These are phyloP conservation scores for Prochilodus magdalenae DNA, from an alignment of 2,113 vertebrate species.

Conservation along the genomic window DNA sequence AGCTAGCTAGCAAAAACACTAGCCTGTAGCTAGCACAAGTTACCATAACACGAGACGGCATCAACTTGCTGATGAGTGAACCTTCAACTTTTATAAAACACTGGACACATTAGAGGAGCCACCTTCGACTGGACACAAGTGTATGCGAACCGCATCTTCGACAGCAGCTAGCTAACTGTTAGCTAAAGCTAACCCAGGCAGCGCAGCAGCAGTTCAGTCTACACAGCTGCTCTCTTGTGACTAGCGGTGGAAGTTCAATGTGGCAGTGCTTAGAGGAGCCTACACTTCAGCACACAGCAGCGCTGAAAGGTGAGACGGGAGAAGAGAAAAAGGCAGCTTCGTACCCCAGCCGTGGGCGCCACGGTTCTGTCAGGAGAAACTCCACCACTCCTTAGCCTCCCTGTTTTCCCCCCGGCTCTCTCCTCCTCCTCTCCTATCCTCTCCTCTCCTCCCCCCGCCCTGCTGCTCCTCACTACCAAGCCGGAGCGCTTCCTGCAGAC, in stretches of 20 bases:
- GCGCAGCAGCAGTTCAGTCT: not conserved
- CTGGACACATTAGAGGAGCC: too few relatives aligned
- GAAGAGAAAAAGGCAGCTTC: not conserved
- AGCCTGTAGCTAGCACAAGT: not conserved
- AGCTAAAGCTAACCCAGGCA: not conserved
- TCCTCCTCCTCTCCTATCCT: conserved; percentile 3
- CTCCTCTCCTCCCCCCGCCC: conserved; percentile 5
- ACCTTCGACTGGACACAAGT: not conserved
- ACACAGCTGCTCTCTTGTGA: too few relatives aligned
- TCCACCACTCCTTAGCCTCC: conserved; percentile 40
- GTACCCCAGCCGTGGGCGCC: conserved; percentile 48
- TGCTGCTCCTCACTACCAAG: conserved; percentile 10
- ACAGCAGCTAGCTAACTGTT: not conserved
- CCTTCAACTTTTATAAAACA: too few relatives aligned
- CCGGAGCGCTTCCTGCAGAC: not conserved
- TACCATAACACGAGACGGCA: not conserved
- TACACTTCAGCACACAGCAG: too few relatives aligned
- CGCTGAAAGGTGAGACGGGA: not conserved
- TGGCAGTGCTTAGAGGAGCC: not conserved
- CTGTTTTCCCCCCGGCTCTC: conserved; percentile 13
- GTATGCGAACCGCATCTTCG: not conserved
- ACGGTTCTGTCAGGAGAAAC: conserved; percentile 9
- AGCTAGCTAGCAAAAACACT: conserved; percentile 14
- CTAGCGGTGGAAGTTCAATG: not conserved
- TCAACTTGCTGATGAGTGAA: not conserved